Evolutionary conservation across 2,113 vertebrate species (phyloP).

Genomic region (Gasterosteus aculeatus): DNA sequence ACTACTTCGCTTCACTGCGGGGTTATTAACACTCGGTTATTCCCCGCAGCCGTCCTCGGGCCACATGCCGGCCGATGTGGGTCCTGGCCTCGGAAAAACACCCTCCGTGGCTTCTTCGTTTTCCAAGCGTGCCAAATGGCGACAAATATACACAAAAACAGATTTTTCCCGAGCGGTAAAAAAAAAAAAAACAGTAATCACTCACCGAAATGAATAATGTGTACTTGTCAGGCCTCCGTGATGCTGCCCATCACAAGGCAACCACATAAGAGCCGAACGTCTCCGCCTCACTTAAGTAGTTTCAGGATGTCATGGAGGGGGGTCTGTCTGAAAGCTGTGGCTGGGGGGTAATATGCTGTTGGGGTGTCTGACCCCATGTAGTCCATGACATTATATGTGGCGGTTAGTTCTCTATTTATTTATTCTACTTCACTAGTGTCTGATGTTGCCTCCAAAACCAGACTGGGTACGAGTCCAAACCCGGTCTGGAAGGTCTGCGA

Average conservation of each 20-base stretch:
- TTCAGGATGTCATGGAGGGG: slow-evolving; percentile 23
- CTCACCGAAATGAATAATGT: slow-evolving; percentile 65
- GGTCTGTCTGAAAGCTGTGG: slow-evolving; percentile 28
- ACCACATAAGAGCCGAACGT: slow-evolving; percentile 49
- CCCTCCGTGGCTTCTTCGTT: slow-evolving; percentile 35
- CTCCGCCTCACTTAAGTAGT: slow-evolving; percentile 51
- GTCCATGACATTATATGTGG: slow-evolving; percentile 50
- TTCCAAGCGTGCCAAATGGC: slow-evolving; percentile 63
- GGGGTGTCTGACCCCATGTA: slow-evolving; percentile 43
- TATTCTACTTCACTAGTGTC: slow-evolving; percentile 43
- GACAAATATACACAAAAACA: slow-evolving; percentile 61
- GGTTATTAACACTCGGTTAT: slow-evolving; percentile 73
- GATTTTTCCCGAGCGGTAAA: slow-evolving; percentile 34
- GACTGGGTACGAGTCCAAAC: slow-evolving; percentile 55
- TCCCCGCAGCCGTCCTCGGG: slow-evolving; percentile 61
- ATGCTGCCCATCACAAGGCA: slow-evolving; percentile 47
- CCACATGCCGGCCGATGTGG: slow-evolving; percentile 37
- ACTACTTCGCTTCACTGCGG: slow-evolving; percentile 50
- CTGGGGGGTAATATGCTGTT: slow-evolving; percentile 23
- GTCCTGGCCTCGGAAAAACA: slow-evolving; percentile 31
- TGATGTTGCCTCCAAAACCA: slow-evolving; percentile 68
- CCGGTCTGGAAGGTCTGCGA: slow-evolving; percentile 51
- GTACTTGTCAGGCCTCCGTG: slow-evolving; percentile 52
- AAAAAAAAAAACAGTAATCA: slow-evolving; percentile 45
- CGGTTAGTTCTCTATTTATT: slow-evolving; percentile 65